phyloP scores from a whole-genome alignment of 1,140 invertebrate genomes.

The Tribolium madens region DNA sequence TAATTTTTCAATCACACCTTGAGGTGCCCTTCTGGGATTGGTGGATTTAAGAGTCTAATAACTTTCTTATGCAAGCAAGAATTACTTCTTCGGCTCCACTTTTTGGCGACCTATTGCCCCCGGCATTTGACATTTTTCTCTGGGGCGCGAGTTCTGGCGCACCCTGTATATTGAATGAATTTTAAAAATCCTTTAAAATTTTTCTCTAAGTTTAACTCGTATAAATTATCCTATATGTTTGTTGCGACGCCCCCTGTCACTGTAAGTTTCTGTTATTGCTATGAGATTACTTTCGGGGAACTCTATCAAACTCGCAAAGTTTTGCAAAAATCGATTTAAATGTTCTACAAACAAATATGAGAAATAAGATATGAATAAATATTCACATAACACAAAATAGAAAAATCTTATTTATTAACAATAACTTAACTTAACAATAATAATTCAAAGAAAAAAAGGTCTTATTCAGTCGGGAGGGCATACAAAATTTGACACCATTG shows the following conservation, averaged over 20 bases:
- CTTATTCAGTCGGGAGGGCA: conserved; percentile 36
- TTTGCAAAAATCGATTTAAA: not conserved
- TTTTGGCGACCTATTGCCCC: no score
- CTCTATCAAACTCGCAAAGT: not conserved
- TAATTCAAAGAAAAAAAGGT: no score
- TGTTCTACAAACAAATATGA: not conserved
- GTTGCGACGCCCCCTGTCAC: not conserved
- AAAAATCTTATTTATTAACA: conserved; percentile 1
- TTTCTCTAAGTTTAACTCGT: not conserved
- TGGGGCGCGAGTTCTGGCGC: no score
- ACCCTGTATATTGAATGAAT: no score
- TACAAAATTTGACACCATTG: conserved; percentile 50
- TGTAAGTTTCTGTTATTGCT: not conserved
- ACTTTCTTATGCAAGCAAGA: no score
- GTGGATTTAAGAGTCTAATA: no score
- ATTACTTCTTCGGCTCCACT: no score
- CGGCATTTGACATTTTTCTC: no score
- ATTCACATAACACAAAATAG: no score
- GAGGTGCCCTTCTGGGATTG: no score
- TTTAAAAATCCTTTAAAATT: no score
- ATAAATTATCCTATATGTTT: not conserved
- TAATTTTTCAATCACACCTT: no score
- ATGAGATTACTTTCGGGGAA: not conserved
- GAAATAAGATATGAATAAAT: not conserved
- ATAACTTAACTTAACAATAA: not conserved